Percentiles rank a stretch among this genome's conserved stretches.
Evolutionary conservation across 2,888 invertebrate genomes (phyloP).

Genomic region (Troides aeacus): DNA sequence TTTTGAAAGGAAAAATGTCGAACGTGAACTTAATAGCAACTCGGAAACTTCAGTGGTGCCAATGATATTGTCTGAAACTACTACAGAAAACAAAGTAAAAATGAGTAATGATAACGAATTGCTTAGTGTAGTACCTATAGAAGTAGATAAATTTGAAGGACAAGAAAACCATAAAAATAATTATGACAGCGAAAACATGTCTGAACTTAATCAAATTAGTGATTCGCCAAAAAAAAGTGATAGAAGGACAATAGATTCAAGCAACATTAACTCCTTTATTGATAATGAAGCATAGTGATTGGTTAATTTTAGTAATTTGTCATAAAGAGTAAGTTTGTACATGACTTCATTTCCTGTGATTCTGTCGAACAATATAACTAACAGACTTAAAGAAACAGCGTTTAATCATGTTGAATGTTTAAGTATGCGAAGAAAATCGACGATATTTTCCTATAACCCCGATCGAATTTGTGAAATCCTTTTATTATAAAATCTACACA

Average conservation of each 20-base stretch:
- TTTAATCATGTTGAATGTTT: slow-evolving; percentile 12
- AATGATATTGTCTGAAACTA: slow-evolving; percentile 14
- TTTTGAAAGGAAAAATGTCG: slow-evolving; percentile 16
- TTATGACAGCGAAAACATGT: slow-evolving; percentile 56
- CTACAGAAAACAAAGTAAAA: slow-evolving; percentile 26
- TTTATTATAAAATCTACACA: slow-evolving; percentile 12
- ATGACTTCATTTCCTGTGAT: slow-evolving; percentile 68
- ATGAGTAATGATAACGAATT: slow-evolving; percentile 46
- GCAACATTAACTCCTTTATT: slow-evolving; percentile 58
- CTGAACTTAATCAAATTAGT: slow-evolving; percentile 69
- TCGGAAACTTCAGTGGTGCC: slow-evolving; percentile 11
- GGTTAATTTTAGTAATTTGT: slow-evolving; percentile 37
- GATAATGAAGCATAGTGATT: slow-evolving; percentile 62
- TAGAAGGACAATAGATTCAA: slow-evolving; percentile 67
- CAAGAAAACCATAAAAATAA: slow-evolving; percentile 50
- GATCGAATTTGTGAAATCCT: not conserved
- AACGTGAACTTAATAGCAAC: slow-evolving; percentile 7
- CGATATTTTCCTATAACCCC: too few species aligned
- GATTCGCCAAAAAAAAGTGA: slow-evolving; percentile 73
- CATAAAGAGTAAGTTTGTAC: slow-evolving; percentile 48
- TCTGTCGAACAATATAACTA: slow-evolving; percentile 50
- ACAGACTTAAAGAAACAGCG: slow-evolving; percentile 32
- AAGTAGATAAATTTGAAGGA: slow-evolving; percentile 45
- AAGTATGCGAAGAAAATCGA: not conserved
- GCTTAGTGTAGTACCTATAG: slow-evolving; percentile 67